These are phyloP conservation scores for Phoebastria nigripes DNA, from an alignment of 2,797 vertebrate species.

Conservation along the genomic window DNA sequence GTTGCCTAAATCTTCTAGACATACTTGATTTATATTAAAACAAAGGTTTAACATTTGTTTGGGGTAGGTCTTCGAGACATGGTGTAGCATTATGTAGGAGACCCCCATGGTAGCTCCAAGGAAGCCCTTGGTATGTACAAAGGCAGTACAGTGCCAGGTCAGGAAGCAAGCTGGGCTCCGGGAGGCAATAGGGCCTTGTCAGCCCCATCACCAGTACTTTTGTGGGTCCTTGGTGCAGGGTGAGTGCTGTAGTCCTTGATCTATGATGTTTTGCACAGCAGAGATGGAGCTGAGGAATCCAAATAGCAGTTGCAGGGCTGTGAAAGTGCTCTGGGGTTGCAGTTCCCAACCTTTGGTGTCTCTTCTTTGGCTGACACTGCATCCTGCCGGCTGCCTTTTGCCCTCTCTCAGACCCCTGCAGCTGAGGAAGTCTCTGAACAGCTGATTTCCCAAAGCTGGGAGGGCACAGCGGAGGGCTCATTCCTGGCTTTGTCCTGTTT, in stretches of 20 bases:
- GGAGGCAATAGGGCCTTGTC: not conserved
- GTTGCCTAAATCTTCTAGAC: not conserved
- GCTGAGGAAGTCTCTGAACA: conserved; percentile 25
- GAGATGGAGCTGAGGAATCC: not conserved
- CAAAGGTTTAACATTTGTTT: not conserved
- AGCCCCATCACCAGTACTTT: not conserved
- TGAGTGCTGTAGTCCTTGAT: not conserved
- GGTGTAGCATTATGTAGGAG: not conserved
- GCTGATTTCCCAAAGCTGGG: conserved; percentile 21
- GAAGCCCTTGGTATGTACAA: not conserved
- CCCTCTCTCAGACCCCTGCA: conserved; percentile 44
- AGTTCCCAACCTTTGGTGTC: not conserved
- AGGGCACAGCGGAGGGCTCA: not conserved
- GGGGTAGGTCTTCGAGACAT: not conserved
- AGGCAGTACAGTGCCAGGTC: not conserved
- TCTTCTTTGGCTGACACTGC: conserved; percentile 29
- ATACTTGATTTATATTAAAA: not conserved
- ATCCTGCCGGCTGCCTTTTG: conserved; percentile 28
- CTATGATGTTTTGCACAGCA: not conserved
- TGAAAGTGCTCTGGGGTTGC: not conserved
- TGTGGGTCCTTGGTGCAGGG: not conserved
- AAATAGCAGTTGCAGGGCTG: not conserved
- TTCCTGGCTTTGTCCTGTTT: not conserved
- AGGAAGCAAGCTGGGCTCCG: not conserved
- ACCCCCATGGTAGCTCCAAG: not conserved